Percentiles rank a stretch among this genome's conserved stretches.
Conservation (phyloP, 2,113 vertebrate genomes). For the Sardina pilchardus region DNA sequence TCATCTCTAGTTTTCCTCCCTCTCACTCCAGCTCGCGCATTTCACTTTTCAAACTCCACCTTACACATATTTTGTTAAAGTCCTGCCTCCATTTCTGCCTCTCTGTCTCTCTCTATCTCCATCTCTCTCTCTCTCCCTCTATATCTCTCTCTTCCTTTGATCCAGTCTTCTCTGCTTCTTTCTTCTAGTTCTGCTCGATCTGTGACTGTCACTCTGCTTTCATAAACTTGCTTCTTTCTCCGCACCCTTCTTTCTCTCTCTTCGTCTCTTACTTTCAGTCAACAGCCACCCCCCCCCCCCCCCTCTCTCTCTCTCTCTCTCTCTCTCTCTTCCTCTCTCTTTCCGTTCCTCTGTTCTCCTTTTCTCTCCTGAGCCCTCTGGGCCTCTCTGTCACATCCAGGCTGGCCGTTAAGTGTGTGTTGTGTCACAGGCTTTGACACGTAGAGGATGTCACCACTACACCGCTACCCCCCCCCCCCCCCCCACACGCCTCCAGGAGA, state of each 20-base stretch:
- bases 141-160: background rate
- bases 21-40: background rate
- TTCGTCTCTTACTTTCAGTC: background rate
- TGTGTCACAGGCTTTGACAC: background rate
- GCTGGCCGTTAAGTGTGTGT: background rate
- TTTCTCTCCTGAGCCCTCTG: background rate
- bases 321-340: background rate
- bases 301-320: background rate
- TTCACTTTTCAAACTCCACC: background rate
- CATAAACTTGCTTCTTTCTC: background rate
- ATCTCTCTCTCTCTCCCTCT: background rate
- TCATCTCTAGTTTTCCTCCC: background rate
- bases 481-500: background rate
- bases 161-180: background rate
- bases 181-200: background rate
- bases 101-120: background rate
- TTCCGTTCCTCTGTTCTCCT: background rate
- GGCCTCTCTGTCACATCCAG: background rate
- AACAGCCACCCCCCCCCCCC: too few relatives aligned
- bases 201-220: background rate
- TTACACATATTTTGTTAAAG: background rate
- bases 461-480: background rate
- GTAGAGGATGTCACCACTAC: background rate
- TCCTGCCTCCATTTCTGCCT: background rate
- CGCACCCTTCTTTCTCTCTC: background rate